Evolutionary conservation across 2,888 invertebrate species (phyloP).

Genomic region (Ephialtes manifestator): DNA sequence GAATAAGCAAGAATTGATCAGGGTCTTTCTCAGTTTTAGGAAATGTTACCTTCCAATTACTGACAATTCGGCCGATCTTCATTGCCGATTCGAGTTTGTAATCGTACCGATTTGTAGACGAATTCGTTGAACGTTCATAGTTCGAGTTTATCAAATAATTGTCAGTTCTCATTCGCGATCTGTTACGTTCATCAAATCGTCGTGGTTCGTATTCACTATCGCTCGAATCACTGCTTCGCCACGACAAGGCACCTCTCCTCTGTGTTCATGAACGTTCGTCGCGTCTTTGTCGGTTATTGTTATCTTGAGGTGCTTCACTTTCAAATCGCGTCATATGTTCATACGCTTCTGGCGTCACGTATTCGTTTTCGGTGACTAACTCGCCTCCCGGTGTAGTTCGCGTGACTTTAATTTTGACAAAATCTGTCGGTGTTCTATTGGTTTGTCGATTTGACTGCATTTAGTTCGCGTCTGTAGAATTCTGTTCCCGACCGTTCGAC

Average conservation of each 20-base stretch:
- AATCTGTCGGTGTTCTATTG: not conserved
- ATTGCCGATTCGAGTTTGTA: slow-evolving; percentile 14
- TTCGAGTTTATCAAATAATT: not conserved
- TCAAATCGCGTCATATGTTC: not conserved
- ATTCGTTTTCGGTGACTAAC: not conserved
- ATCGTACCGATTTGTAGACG: not conserved
- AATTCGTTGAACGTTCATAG: not conserved
- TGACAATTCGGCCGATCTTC: slow-evolving; percentile 61
- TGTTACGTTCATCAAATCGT: not conserved
- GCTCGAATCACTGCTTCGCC: slow-evolving; percentile 39
- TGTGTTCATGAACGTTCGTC: slow-evolving; percentile 5
- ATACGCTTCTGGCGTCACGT: not conserved
- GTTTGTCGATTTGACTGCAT: not conserved
- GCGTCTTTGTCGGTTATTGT: not conserved
- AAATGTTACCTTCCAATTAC: slow-evolving; percentile 56
- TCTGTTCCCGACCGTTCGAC: not conserved
- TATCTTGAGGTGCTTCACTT: not conserved
- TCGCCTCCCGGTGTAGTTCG: not conserved
- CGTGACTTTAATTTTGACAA: not conserved
- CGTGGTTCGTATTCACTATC: slow-evolving; percentile 22
- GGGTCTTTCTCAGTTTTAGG: slow-evolving; percentile 61
- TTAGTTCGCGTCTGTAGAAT: not conserved
- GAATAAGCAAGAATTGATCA: slow-evolving; percentile 54
- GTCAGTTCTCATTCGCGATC: not conserved
- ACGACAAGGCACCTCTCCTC: slow-evolving; percentile 30